Evolutionary conservation across 2,113 vertebrate genomes (phyloP).

Genomic region (Formicarius rufipectus): DNA sequence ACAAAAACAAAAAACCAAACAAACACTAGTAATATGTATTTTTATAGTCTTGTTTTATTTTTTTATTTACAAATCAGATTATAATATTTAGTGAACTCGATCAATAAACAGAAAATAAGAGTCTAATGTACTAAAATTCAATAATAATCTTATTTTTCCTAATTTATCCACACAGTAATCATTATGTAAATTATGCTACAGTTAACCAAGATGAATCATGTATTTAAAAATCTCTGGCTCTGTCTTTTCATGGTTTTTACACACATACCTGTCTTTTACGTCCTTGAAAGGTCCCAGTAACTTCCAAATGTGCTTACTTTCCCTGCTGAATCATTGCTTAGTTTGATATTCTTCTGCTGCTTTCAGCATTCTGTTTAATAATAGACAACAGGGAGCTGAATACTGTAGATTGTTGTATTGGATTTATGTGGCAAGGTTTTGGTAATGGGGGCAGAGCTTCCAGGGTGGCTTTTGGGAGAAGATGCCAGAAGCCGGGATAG

Average conservation of each 20-base stretch:
- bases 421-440: not conserved
- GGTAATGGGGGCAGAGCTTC: not conserved
- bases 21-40: not conserved
- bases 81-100: not conserved
- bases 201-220: not conserved
- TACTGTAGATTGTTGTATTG: not conserved
- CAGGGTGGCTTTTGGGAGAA: not conserved
- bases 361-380: constrained; percentile 43
- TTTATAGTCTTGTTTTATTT: not conserved
- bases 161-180: not conserved
- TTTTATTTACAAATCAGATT: not conserved
- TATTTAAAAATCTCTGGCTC: not conserved
- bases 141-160: not conserved
- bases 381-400: not conserved
- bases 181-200: not conserved
- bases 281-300: not conserved
- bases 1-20: too few species aligned
- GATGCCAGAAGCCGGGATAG: not conserved
- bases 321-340: constrained; percentile 48
- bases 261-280: rapidly evolving
- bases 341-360: not conserved
- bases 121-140: not conserved
- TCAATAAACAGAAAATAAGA: not conserved
- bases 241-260: not conserved
- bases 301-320: constrained; percentile 5